Conservation (phyloP, 2,888 invertebrate genomes). For the Xestia sexstrigata region DNA sequence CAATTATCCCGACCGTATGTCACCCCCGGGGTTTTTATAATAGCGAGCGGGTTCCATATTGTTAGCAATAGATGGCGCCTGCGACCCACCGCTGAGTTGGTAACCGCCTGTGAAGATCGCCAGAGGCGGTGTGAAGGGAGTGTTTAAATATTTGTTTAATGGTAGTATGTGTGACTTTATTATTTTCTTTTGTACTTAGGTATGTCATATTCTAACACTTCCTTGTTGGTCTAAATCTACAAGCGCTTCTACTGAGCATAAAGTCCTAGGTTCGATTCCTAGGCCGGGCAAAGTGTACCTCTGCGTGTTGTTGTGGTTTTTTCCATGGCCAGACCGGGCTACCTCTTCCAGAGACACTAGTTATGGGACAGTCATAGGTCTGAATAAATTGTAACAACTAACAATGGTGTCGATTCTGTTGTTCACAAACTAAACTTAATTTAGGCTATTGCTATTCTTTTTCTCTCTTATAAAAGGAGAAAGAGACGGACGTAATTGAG, state of each 20-base stretch:
- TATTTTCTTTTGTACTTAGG: background rate
- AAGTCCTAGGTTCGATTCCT: background rate
- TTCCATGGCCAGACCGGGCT: too few species aligned
- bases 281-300: background rate
- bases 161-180: background rate
- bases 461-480: too few species aligned
- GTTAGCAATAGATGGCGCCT: constrained; percentile 21
- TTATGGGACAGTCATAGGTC: too few species aligned
- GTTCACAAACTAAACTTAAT: too few species aligned
- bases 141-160: background rate
- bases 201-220: background rate
- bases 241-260: background rate
- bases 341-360: too few species aligned
- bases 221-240: background rate
- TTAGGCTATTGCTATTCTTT: too few species aligned
- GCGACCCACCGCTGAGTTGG: constrained; percentile 39
- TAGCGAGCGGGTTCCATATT: constrained; percentile 24
- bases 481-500: too few species aligned
- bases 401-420: too few species aligned
- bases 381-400: too few species aligned
- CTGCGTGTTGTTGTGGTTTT: too few species aligned
- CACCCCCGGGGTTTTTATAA: constrained; percentile 34
- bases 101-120: constrained; percentile 29
- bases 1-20: constrained; percentile 31
- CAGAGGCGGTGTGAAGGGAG: constrained; percentile 27